Conservation (phyloP, 2,113 vertebrate genomes). For the Percopsis transmontana region DNA sequence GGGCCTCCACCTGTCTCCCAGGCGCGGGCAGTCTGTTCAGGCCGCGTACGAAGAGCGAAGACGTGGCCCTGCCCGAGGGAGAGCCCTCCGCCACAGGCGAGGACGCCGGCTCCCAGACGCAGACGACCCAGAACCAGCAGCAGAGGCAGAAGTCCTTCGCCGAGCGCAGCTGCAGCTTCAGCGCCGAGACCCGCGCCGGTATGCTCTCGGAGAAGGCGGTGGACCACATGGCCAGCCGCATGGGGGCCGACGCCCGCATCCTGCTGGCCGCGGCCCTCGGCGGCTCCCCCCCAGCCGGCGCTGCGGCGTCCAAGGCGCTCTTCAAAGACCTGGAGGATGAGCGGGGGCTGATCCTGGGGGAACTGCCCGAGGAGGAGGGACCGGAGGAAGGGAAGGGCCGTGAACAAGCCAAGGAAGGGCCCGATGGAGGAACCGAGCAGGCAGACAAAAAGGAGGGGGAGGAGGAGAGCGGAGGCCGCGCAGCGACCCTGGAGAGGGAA, state of each 20-base stretch:
- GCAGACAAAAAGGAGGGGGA: slow-evolving; percentile 21
- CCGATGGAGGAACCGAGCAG: slow-evolving; percentile 4
- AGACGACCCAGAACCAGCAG: slow-evolving; percentile 71
- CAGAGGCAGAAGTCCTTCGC: slow-evolving; percentile 87
- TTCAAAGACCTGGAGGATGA: slow-evolving; percentile 68
- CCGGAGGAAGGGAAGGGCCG: slow-evolving; percentile 32
- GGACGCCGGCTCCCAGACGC: slow-evolving; percentile 73
- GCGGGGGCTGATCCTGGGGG: background rate
- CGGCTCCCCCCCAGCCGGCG: slow-evolving; percentile 54
- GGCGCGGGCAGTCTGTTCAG: slow-evolving; percentile 76
- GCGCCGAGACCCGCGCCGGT: slow-evolving; percentile 86
- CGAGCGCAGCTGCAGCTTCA: slow-evolving; percentile 95
- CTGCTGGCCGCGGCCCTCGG: slow-evolving; percentile 85
- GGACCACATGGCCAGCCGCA: slow-evolving; percentile 87
- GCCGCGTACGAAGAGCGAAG: slow-evolving; percentile 77
- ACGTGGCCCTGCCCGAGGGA: slow-evolving; percentile 71
- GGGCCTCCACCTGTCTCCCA: slow-evolving; percentile 10
- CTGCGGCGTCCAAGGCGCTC: slow-evolving; percentile 43
- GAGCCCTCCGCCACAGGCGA: slow-evolving; percentile 44
- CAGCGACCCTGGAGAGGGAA: slow-evolving; percentile 79
- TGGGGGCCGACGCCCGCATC: slow-evolving; percentile 96
- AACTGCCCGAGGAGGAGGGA: background rate
- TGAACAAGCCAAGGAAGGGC: slow-evolving; percentile 1
- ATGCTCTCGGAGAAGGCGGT: slow-evolving; percentile 90
- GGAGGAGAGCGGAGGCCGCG: slow-evolving; percentile 44